Evolutionary conservation across 2,797 vertebrate species (phyloP), one percentile per base, ranked within the genome.

Genomic region (Naso thynnoides): DNA sequence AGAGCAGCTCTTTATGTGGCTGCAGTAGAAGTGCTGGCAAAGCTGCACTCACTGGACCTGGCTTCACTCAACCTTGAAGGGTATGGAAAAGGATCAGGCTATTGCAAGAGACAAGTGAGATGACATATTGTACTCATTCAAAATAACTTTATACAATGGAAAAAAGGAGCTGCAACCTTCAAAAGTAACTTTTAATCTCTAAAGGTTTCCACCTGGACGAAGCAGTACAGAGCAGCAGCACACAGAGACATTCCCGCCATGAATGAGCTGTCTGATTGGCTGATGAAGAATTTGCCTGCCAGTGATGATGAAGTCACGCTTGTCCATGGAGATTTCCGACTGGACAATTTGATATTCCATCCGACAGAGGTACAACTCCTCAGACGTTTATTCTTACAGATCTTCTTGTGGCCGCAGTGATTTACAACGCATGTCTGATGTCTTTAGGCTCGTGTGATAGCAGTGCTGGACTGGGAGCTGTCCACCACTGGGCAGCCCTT

Each of bases 381-480:
- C 3, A 23, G 24, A 54, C 3, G 10, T 3, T 23, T 23, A 2
- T 2, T 70, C 23, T 52, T 11, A 24, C n/a, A 3, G 2, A 3
- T 60, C 16, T 60, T 47, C 6, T 42, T 48, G 44, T 55, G 5
- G 52, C 23, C 19, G 5, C 18, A 19, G 15, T 18, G 10, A 2
- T 53, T 71, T 18, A 70, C 7, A 31, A 14, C 23, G 33, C 54
- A 36, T 54, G 3, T 70, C 71, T 50, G 24, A 8, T 80, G 18
- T 70, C 56, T 5, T 73, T 11, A 99, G 97, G 94, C 96, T 26
- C 95, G 95, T 71, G 95, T 99, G 58, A 74, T 97, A 26, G 97
- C 97, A 0, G 94, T 97, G 16, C 80, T 99, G 81, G 98, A 98
- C 84, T 99, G 97, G 97, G 97, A 98, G 71, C 95, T 99, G 81